A percentile compares a stretch with the other conserved stretches of the same genome.
phyloP scores from a whole-genome alignment of 53 echinoderm and acorn worm species.

The Crossaster papposus region DNA sequence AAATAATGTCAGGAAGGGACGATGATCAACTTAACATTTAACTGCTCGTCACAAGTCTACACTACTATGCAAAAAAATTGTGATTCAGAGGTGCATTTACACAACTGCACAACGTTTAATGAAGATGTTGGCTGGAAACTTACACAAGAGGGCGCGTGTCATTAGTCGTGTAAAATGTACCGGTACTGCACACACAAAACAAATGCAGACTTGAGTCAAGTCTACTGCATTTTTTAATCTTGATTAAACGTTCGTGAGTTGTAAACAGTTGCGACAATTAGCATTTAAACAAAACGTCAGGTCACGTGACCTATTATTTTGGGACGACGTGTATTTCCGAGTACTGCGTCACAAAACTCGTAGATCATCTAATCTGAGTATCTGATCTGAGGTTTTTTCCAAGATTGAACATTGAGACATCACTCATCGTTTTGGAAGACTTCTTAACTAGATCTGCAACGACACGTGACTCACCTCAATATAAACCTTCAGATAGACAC shows the following conservation, averaged over 20 bases:
- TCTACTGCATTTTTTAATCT: background rate
- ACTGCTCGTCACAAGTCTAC: background rate
- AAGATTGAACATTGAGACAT: conserved; percentile 8
- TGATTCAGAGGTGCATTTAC: background rate
- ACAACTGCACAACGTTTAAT: too few relatives aligned
- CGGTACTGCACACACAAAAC: too few relatives aligned
- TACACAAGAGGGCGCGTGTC: too few relatives aligned
- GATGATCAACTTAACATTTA: background rate
- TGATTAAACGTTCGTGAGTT: background rate
- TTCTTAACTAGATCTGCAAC: conserved; percentile 41
- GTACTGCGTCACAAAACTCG: too few relatives aligned
- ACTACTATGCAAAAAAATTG: background rate
- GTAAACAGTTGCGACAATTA: too few relatives aligned
- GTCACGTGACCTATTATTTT: too few relatives aligned
- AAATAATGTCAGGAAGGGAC: conserved; percentile 10
- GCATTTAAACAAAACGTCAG: too few relatives aligned
- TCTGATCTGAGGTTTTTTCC: background rate
- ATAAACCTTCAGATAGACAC: conserved; percentile 4
- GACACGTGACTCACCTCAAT: conserved; percentile 34
- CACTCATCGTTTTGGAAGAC: conserved; percentile 26
- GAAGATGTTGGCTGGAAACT: too few relatives aligned
- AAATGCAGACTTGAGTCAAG: too few relatives aligned
- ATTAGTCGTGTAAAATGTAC: too few relatives aligned
- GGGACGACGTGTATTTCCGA: too few relatives aligned
- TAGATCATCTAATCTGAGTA: too few relatives aligned